Base-by-base conservation (phyloP, 2,888 invertebrate genomes). In the Mystacides longicornis region DNA sequence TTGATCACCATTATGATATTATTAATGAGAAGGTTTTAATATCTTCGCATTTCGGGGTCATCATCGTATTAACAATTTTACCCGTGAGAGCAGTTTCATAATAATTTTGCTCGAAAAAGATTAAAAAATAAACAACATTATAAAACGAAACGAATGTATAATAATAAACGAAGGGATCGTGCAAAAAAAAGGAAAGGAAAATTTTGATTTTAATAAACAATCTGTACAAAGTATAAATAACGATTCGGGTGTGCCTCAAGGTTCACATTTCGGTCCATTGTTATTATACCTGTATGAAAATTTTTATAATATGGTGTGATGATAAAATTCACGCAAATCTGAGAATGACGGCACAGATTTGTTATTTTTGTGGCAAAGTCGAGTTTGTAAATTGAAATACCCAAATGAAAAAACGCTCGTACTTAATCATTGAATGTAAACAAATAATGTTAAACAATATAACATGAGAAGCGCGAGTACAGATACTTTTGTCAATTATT, bases 181-280 rank as follows among this genome's bases (percentile, higher is more conserved):
- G 37, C 4, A 37, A 37, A 37, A 37, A 7, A 4, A 37, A 37
- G n/a, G 16, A 37, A 11, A 27, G 11, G 11, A 27, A 27, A 27
- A 16, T 37, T 14, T 14, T 27, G 37, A 3, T 14, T 37, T 3
- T 7, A 37, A 37, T 37, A 3, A n/a, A 37, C 37, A 37, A 14
- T 27, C 37, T 14, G 37, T 37, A 37, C 37, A 37, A 37, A 37
- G 37, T 37, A 37, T 37, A 14, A 3, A 37, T 4, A 37, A 3
- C 16, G 37, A 37, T 37, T 37, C 27, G 37, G 37, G 37, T 37
- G 37, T 37, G 37, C 37, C 37, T 37, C 37, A 37, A 37, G 37
- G 37, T 7, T 7, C 37, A 16, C 3, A n/a, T 3, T 37, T 14
- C 7, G 14, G 37, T 37, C 37, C 37, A 37, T 14, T 37, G 14